Conservation (phyloP, 2,113 vertebrate species). For the Phrynocephalus versicolor region DNA sequence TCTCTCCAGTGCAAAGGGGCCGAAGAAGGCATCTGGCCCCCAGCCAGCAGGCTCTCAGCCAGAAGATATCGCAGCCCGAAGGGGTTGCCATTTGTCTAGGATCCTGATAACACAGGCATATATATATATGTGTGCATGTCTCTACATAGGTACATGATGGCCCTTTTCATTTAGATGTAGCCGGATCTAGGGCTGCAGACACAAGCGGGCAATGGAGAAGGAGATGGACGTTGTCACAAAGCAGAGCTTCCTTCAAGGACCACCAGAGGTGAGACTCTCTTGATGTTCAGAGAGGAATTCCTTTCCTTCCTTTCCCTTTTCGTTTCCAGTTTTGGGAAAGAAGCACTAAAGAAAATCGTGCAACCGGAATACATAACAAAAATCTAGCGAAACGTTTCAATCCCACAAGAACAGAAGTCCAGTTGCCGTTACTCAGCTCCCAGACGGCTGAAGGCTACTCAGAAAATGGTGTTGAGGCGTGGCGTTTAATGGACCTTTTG, state of each 20-base stretch:
- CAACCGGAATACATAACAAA: background rate
- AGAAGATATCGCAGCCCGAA: background rate
- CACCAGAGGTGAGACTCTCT: slow-evolving; percentile 8
- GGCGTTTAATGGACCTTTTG: too few relatives aligned
- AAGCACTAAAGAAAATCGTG: background rate
- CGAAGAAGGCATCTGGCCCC: background rate
- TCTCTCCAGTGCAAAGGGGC: too few relatives aligned
- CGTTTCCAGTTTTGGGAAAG: background rate
- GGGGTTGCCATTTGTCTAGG: background rate
- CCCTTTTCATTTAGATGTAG: background rate
- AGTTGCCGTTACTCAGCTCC: too few relatives aligned
- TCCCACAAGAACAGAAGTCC: too few relatives aligned
- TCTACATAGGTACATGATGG: too few relatives aligned
- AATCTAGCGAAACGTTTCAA: too few relatives aligned
- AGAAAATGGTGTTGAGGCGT: too few relatives aligned
- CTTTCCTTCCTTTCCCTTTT: too few relatives aligned
- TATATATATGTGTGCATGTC: background rate
- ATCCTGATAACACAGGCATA: too few relatives aligned
- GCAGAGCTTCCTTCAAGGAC: background rate
- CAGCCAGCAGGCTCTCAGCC: background rate
- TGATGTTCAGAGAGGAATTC: too few relatives aligned
- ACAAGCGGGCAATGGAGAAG: background rate
- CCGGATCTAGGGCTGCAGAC: too few relatives aligned
- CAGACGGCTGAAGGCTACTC: too few relatives aligned
- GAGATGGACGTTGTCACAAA: background rate